phyloP scores from a whole-genome alignment of 2,888 invertebrate species.

The Scaptomyza caliginosa region DNA sequence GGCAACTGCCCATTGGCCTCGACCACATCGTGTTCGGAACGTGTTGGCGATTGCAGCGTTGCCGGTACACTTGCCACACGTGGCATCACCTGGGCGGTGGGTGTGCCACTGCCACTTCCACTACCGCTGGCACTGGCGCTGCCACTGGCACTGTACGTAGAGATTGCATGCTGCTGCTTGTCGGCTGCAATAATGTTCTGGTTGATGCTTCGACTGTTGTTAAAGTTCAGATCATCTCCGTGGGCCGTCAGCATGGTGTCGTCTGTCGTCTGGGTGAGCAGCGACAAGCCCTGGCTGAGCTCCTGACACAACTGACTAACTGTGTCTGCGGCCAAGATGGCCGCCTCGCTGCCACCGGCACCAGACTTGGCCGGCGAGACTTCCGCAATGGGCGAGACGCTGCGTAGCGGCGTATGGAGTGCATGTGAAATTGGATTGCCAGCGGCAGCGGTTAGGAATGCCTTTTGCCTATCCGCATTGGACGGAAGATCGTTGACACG shows the following conservation, averaged over 20 bases:
- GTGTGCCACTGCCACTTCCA: slow-evolving; percentile 57
- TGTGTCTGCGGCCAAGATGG: slow-evolving; percentile 84
- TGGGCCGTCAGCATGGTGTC: slow-evolving; percentile 81
- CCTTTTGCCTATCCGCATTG: slow-evolving; percentile 91
- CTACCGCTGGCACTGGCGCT: slow-evolving; percentile 22
- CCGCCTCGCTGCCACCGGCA: slow-evolving; percentile 76
- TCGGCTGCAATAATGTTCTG: slow-evolving; percentile 84
- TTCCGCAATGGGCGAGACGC: slow-evolving; percentile 92
- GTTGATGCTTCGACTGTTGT: slow-evolving; percentile 85
- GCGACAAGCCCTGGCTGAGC: slow-evolving; percentile 88
- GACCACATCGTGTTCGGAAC: slow-evolving; percentile 47
- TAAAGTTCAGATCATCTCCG: slow-evolving; percentile 85
- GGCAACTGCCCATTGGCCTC: slow-evolving; percentile 86
- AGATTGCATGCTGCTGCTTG: slow-evolving; percentile 74
- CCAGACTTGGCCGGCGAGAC: slow-evolving; percentile 86
- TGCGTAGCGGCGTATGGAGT: slow-evolving; percentile 81
- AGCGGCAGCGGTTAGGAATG: slow-evolving; percentile 82
- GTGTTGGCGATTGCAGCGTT: slow-evolving; percentile 64
- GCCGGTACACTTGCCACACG: slow-evolving; percentile 86
- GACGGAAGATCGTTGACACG: slow-evolving; percentile 97
- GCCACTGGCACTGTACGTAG: slow-evolving; percentile 56
- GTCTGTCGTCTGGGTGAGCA: slow-evolving; percentile 87
- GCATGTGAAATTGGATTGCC: slow-evolving; percentile 60
- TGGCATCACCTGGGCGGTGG: slow-evolving; percentile 86
- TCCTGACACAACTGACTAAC: slow-evolving; percentile 91